Conservation (phyloP, 2,797 vertebrate genomes). For the Urosaurus nigricauda region DNA sequence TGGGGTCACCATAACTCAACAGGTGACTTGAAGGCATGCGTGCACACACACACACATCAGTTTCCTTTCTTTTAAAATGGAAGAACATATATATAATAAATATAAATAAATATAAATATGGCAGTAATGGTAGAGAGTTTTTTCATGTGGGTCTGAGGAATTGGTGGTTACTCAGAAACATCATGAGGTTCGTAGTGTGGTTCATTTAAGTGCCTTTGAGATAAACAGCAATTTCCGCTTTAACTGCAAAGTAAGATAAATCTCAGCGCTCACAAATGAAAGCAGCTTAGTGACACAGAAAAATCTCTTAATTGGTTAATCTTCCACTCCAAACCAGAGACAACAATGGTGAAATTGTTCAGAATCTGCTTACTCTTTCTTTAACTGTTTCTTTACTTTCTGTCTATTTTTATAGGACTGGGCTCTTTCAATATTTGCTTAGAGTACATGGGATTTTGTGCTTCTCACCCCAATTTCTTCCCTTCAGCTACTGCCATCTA, state of each 20-base stretch:
- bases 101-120: neutral
- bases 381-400: neutral
- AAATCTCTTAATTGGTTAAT: slow-evolving; percentile 40
- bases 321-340: slow-evolving; percentile 12
- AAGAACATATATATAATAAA: too few species aligned
- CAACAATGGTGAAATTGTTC: slow-evolving; percentile 36
- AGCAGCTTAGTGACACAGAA: slow-evolving; percentile 32
- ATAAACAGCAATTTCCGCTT: slow-evolving; percentile 27
- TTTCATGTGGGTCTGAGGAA: neutral
- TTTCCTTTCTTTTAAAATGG: too few species aligned
- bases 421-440: slow-evolving; percentile 30
- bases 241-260: slow-evolving; percentile 34
- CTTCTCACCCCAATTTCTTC: too few species aligned
- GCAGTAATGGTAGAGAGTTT: neutral
- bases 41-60: too few species aligned
- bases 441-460: neutral
- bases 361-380: neutral
- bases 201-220: slow-evolving; percentile 18
- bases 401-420: slow-evolving; percentile 5
- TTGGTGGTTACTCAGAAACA: slow-evolving; percentile 9
- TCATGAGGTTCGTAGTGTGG: neutral
- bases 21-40: too few species aligned
- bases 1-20: too few species aligned
- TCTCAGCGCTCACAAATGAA: slow-evolving; percentile 14
- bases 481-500: neutral